Evolutionary conservation across 2,888 invertebrate genomes (phyloP), one percentile per base, ranked within the genome.

Genomic region (Balanococcus diminutus): DNA sequence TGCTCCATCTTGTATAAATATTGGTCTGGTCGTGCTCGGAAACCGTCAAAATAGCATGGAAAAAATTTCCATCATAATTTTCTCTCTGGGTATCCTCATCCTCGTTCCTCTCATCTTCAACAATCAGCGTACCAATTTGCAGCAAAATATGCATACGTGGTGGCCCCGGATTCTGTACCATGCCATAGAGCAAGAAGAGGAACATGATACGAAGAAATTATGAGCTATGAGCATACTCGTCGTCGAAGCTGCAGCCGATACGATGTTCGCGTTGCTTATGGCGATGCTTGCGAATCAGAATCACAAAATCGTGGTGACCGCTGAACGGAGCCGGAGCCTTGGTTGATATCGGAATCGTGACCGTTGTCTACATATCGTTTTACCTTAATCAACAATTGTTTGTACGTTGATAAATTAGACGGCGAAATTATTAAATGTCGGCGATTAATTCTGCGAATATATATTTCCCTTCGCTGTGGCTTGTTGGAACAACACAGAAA

Each of bases 341-440:
- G 22, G 56, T 56, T 79, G 75, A 67, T 79, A 79, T 79, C 32
- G 31, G 56, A 79, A 14, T 79, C 75, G 75, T 79, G 75, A 79
- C 75, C 75, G 32, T 32, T 36, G 75, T 79, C 75, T 79, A 79
- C 75, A 36, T 79, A 79, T 79, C 75, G 36, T 79, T 79, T 79
- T 79, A 79, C 75, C 75, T 79, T 79, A 79, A 79, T 79, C 75
- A 79, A 79, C 75, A 14, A 79, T 79, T 79, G 75, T 79, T 79
- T 79, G 31, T 36, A 36, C 75, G 75, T 32, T 79, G 75, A 79
- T 79, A 79, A 79, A 79, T 79, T 32, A 79, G 36, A 75, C 36
- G 19, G 75, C 75, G 75, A 79, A 79, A 36, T 79, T 36, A 79
- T 79, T 79, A 36, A 28, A 28, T 16, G 67, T 67, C 67, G 67